Base-by-base conservation (phyloP, 2,888 invertebrate species). In the Polymixis lichenea region DNA sequence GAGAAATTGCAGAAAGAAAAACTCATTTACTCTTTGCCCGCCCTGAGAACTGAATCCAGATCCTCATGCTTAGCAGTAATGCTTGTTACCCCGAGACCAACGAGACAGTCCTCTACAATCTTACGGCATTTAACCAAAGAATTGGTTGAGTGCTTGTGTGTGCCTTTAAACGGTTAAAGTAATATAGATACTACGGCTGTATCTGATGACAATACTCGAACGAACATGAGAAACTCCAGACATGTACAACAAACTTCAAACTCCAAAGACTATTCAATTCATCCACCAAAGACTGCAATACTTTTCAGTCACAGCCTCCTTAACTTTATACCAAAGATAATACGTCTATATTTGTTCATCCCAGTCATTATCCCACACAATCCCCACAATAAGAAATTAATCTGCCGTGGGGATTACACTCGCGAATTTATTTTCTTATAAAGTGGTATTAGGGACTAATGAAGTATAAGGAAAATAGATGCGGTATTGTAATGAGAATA, bases 361-460 rank as follows among this genome's bases (percentile, higher is more conserved):
- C 81, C 87, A 82, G 81, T 83, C 88, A 85, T 91, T 89, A 89
- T 84, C 79, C 86, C 84, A 58, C 64, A 72, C 84, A 88, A 89
- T 85, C 84, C 78, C 86, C 78, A 88, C 89, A 89, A 89, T 91
- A 90, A 91, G 91, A 89, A 90, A 93, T 93, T 92, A 93, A 94
- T 94, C 92, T 87, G 84, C 79, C 84, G 84, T 80, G 80, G 78
- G 82, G 91, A 91, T 93, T 92, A 91, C 81, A 87, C 86, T 86
- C 91, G 89, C 91, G 90, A 91, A 93, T 93, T 92, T 90, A 91
- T 92, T 91, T 92, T 92, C 92, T 92, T 90, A 90, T 88, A 88
- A 90, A 91, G 80, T 88, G 80, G 90, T 85, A 87, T 89, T 88
- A 87, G 74, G 80, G 86, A 89, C 61, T 86, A 85, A 84, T 79